Evolutionary conservation across 1,140 invertebrate genomes (phyloP).

Genomic region (Brachionus paranguensis): DNA sequence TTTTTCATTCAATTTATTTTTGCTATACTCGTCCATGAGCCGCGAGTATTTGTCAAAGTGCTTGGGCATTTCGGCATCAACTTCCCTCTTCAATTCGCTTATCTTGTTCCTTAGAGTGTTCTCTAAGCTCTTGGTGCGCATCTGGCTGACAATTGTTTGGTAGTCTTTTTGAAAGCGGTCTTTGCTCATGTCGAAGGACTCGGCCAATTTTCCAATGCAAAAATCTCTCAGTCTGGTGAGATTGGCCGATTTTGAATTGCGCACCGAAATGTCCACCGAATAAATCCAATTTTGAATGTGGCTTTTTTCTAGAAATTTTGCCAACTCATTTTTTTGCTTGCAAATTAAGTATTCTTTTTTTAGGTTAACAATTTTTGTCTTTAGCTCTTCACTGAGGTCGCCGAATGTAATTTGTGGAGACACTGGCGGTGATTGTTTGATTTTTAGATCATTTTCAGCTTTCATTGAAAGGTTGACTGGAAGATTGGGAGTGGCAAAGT

Average conservation of each 20-base stretch:
- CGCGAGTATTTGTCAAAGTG: neutral
- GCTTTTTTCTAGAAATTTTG: neutral
- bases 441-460: neutral
- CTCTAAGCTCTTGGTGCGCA: neutral
- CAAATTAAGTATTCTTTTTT: neutral
- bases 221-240: neutral
- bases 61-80: constrained; percentile 16
- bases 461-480: neutral
- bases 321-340: neutral
- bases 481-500: neutral
- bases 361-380: neutral
- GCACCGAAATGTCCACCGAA: neutral
- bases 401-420: constrained; percentile 1
- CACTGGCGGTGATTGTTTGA: neutral
- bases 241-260: constrained; percentile 1
- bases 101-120: neutral
- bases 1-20: neutral
- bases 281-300: neutral
- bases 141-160: neutral
- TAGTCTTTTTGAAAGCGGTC: neutral
- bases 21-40: neutral
- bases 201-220: neutral
- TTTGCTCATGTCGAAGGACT: neutral
- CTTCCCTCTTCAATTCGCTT: neutral
- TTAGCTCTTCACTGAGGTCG: neutral